Evolutionary conservation across 2,888 invertebrate species (phyloP).

Genomic region (Xanthorhoe designata): DNA sequence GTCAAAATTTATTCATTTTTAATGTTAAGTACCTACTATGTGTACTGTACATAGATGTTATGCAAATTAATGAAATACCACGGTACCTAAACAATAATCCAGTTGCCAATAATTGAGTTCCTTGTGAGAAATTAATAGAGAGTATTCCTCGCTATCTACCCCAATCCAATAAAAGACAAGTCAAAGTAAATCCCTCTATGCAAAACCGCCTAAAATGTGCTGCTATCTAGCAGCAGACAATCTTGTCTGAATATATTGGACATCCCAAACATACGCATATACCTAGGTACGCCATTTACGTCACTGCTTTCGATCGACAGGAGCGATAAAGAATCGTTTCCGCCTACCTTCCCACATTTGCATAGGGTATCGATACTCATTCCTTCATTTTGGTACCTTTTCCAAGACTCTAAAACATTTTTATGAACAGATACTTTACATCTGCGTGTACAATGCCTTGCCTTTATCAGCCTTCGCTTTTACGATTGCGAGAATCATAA

Average conservation of each 20-base stretch:
- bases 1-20: too few relatives aligned
- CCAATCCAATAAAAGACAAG: too few relatives aligned
- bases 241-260: background rate
- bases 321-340: slow-evolving; percentile 11
- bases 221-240: too few relatives aligned
- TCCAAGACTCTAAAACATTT: slow-evolving; percentile 34
- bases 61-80: too few relatives aligned
- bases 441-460: slow-evolving; percentile 33
- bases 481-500: slow-evolving; percentile 42
- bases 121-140: too few relatives aligned
- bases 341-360: slow-evolving; percentile 14
- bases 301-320: background rate
- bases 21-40: too few relatives aligned
- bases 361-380: slow-evolving; percentile 11
- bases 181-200: too few relatives aligned
- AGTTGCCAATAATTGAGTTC: too few relatives aligned
- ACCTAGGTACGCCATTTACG: background rate
- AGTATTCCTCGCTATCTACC: too few relatives aligned
- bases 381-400: slow-evolving; percentile 22
- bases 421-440: slow-evolving; percentile 36
- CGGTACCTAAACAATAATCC: too few relatives aligned
- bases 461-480: slow-evolving; percentile 37
- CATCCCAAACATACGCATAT: background rate
- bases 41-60: too few relatives aligned
- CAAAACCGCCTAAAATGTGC: background rate